Conservation (phyloP, 2,113 vertebrate genomes). For the Prionailurus viverrinus region DNA sequence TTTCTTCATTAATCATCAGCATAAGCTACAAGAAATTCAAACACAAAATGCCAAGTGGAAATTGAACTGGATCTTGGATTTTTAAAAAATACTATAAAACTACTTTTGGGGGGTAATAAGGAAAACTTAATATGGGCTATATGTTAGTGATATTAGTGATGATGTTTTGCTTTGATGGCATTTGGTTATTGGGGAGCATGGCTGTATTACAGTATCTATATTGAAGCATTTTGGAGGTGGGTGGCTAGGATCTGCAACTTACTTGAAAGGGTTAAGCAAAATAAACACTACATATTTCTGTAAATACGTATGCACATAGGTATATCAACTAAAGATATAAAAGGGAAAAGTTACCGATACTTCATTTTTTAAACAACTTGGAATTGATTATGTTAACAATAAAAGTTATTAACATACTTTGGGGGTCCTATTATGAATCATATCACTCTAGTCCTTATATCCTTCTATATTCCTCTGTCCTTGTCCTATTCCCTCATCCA, state of each 20-base stretch:
- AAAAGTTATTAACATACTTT: not conserved
- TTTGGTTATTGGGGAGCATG: not conserved
- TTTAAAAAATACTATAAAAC: not conserved
- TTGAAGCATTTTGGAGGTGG: not conserved
- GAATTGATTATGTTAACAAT: not conserved
- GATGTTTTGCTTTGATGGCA: not conserved
- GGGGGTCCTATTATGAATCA: not conserved
- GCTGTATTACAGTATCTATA: not conserved
- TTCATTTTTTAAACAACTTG: not conserved
- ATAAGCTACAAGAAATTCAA: not conserved
- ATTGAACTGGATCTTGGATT: not conserved
- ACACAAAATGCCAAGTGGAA: not conserved
- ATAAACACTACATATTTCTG: not conserved
- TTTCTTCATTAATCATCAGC: not conserved
- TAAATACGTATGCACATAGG: not conserved
- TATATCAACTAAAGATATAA: not conserved
- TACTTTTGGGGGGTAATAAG: not conserved
- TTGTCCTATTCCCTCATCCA: not conserved
- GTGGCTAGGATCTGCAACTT: not conserved
- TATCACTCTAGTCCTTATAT: not conserved
- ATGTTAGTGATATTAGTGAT: not conserved
- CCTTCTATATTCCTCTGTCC: not conserved
- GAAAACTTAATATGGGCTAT: not conserved
- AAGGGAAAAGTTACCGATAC: not conserved
- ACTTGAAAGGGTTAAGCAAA: not conserved